Percentiles rank a stretch among this genome's conserved stretches.
phyloP scores from a whole-genome alignment of 2,113 vertebrate species.

The Bubalus kerabau region DNA sequence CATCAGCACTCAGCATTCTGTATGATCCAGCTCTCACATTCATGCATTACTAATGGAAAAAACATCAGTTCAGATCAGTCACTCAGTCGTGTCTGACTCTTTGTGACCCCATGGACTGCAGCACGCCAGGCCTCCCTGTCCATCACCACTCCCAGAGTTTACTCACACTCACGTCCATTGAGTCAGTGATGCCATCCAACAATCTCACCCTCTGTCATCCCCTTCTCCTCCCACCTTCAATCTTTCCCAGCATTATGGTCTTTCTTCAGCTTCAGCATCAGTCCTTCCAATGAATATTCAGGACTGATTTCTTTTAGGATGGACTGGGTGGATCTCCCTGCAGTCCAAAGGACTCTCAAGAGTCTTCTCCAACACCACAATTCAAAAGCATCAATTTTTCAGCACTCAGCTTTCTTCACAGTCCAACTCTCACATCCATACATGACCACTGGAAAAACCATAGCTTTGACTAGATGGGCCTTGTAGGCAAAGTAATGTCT shows the following conservation, averaged over 20 bases:
- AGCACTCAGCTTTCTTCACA: not conserved
- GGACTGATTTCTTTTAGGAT: not conserved
- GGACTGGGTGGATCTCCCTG: not conserved
- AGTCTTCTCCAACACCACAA: not conserved
- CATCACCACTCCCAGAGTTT: not conserved
- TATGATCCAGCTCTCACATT: not conserved
- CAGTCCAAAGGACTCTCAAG: not conserved
- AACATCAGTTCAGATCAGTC: not conserved
- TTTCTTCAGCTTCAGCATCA: not conserved
- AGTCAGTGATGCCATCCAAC: not conserved
- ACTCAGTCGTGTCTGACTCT: not conserved
- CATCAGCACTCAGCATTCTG: not conserved
- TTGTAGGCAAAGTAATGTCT: not conserved
- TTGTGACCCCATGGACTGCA: not conserved
- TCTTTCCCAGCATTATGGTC: not conserved
- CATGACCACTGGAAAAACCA: not conserved
- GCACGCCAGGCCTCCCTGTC: not conserved
- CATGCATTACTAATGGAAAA: not conserved
- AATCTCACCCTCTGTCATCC: rapidly evolving
- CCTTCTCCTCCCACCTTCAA: rapidly evolving
- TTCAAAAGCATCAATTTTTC: not conserved
- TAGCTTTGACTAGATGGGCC: not conserved
- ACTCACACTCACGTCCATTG: not conserved
- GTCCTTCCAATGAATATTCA: not conserved
- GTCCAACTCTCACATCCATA: not conserved